Percentiles rank a stretch among this genome's conserved stretches.
phyloP scores from a whole-genome alignment of 1,140 invertebrate species.

The Penaeus indicus region DNA sequence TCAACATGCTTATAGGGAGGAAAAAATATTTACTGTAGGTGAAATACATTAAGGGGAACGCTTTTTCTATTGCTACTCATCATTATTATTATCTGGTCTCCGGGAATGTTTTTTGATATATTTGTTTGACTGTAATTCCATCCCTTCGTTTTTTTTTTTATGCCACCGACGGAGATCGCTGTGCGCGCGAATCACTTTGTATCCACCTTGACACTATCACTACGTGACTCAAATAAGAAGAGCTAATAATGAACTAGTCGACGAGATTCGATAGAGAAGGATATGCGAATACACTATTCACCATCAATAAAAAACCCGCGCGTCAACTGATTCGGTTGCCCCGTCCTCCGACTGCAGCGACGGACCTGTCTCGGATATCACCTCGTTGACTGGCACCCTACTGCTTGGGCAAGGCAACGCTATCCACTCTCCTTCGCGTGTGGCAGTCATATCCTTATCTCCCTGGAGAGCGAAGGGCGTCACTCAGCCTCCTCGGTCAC shows the following conservation, averaged over 20 bases:
- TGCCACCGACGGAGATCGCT: background rate
- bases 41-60: too few relatives aligned
- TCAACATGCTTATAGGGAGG: too few relatives aligned
- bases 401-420: background rate
- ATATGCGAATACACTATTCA: constrained; percentile 47
- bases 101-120: too few relatives aligned
- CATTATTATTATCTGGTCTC: too few relatives aligned
- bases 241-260: constrained; percentile 52
- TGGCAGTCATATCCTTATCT: constrained; percentile 1
- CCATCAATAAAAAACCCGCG: constrained; percentile 9
- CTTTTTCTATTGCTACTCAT: too few relatives aligned
- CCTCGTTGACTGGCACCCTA: background rate
- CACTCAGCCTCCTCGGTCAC: constrained; percentile 49
- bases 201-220: background rate
- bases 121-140: too few relatives aligned
- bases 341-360: background rate
- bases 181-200: background rate
- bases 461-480: constrained; percentile 22
- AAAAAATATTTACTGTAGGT: too few relatives aligned
- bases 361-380: background rate
- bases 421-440: background rate
- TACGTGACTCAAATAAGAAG: constrained; percentile 38
- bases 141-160: too few relatives aligned
- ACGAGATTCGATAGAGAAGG: constrained; percentile 53
- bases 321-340: background rate